Base-by-base conservation (phyloP, 2,797 vertebrate species). In the Xenops minutus region DNA sequence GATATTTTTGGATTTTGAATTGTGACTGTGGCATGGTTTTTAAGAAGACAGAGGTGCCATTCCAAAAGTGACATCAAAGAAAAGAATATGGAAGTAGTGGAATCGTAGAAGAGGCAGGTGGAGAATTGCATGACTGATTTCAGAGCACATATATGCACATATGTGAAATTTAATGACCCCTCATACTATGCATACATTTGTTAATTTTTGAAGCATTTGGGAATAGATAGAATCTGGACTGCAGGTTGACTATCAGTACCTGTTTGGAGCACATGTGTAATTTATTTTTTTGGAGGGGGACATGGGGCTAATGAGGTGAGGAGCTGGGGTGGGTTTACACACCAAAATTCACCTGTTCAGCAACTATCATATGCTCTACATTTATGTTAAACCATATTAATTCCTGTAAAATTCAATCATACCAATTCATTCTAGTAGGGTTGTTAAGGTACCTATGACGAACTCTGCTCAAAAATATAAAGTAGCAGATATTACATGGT, bases 241-340 rank as follows among this genome's bases (percentile, higher is more conserved):
- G 37, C 30, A 82, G 8, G 24, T 51, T 93, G 34, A 52, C 9
- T 49, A 4, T 63, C 7, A 4, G 8, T 72, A 46, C 16, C 18
- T 58, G 3, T 68, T 39, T 75, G 48, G 49, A 88, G 8, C 14
- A 48, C 7, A 22, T n/a, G 11, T 21, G 10, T 52, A 13, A 7
- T 37, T 43, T 30, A 11, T 11, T 44, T 32, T 8, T 22, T 24
- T 36, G 16, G 3, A 4, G 3, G 24, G 8, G 4, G 4, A 5
- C 29, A 26, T 19, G 3, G 0, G 18, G 2, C 5, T 39, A 52
- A 10, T 9, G 3, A 22, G 3, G 2, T 44, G 30, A 48, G 10
- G 61, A 34, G 10, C 37, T 4, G 4, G 7, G 8, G 0, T 71
- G 9, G 1, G 3, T 69, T 76, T 81, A n/a, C 14, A n/a, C 29